Conservation (phyloP, 2,797 vertebrate species). For the Phylloscopus collybita region DNA sequence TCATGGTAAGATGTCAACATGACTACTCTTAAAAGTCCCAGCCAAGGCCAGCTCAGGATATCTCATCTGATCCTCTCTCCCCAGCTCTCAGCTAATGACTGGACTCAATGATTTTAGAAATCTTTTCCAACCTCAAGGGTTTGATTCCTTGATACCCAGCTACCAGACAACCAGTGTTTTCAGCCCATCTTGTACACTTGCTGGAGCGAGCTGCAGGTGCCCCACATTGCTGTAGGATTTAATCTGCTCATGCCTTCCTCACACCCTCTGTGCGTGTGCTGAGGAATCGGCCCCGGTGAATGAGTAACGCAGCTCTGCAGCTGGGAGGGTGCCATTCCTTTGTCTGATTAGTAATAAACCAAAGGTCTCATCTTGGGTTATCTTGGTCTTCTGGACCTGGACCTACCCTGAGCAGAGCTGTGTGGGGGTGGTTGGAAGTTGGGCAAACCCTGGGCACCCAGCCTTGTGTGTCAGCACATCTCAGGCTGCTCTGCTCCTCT, state of each 20-base stretch:
- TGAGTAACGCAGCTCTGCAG: not conserved
- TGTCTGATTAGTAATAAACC: not conserved
- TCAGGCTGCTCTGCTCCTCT: not conserved
- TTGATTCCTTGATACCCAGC: not conserved
- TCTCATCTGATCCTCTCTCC: not conserved
- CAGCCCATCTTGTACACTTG: rapidly evolving
- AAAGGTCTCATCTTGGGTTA: not conserved
- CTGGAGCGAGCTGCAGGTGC: not conserved
- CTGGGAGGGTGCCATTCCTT: not conserved
- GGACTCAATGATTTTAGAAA: not conserved
- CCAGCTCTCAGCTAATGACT: not conserved
- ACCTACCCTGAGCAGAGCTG: not conserved
- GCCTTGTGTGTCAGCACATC: not conserved
- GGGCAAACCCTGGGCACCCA: not conserved
- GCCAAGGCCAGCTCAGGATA: not conserved
- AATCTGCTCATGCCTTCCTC: rapidly evolving
- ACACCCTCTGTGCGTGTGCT: rapidly evolving
- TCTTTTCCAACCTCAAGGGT: not conserved
- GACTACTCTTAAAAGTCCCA: not conserved
- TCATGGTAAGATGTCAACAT: not conserved
- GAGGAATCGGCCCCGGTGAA: rapidly evolving
- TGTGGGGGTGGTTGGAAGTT: not conserved
- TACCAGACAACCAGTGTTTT: rapidly evolving
- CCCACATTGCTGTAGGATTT: not conserved
- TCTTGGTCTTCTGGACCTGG: not conserved